These are phyloP conservation scores for Pseudorasbora parva DNA, from an alignment of 2,113 vertebrate species.

Conservation along the genomic window DNA sequence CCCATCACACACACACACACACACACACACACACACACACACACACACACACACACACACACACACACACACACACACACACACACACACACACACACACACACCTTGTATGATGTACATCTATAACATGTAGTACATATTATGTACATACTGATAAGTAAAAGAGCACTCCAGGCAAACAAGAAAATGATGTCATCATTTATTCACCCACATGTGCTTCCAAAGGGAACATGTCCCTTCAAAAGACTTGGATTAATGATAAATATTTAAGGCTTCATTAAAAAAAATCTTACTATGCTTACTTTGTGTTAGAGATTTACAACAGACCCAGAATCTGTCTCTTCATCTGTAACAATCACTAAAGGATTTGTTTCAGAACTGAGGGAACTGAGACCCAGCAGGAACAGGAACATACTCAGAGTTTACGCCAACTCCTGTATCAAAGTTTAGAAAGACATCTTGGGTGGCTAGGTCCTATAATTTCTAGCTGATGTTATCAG, in stretches of 20 bases:
- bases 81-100: conserved; percentile 27
- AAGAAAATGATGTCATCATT: neutral
- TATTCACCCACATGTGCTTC: too few species aligned
- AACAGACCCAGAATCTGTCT: too few species aligned
- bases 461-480: neutral
- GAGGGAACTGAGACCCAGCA: too few species aligned
- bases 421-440: neutral
- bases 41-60: conserved; percentile 43
- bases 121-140: neutral
- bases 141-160: neutral
- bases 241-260: too few species aligned
- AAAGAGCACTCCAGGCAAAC: neutral
- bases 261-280: too few species aligned
- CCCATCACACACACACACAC: conserved; percentile 46
- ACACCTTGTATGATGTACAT: neutral
- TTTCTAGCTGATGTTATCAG: neutral
- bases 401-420: neutral
- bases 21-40: conserved; percentile 35
- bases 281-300: too few species aligned
- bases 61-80: conserved; percentile 23
- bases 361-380: too few species aligned
- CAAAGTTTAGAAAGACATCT: neutral
- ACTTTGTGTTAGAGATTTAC: too few species aligned
- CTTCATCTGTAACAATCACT: too few species aligned
- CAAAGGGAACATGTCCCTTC: too few species aligned